A percentile compares a stretch with the other conserved stretches of the same genome.
These are phyloP conservation scores for Lethocerus indicus DNA, from an alignment of 1,140 invertebrate species.

Conservation along the genomic window DNA sequence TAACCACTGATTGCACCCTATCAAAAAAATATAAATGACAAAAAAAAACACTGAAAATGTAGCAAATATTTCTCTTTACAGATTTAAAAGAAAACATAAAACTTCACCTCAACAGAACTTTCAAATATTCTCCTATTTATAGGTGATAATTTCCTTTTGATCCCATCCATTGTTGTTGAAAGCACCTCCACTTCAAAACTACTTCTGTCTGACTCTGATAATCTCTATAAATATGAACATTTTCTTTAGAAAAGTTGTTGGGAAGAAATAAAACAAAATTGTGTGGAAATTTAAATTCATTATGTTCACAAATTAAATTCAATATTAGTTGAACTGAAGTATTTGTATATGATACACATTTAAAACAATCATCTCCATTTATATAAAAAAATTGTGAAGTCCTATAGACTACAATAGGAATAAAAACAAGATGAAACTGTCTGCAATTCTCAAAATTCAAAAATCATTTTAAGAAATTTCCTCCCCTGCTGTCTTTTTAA, in stretches of 20 bases:
- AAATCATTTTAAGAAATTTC: too few species aligned
- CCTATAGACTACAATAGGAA: too few species aligned
- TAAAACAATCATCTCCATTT: neutral
- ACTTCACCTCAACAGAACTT: slow-evolving; percentile 57
- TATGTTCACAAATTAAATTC: too few species aligned
- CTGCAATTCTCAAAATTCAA: too few species aligned
- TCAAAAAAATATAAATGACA: neutral
- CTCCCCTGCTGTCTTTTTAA: too few species aligned
- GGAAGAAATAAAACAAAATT: too few species aligned
- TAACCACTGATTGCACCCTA: neutral
- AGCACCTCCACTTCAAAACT: slow-evolving; percentile 84
- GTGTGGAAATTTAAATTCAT: too few species aligned
- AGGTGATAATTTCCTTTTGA: slow-evolving; percentile 59
- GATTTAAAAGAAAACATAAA: neutral
- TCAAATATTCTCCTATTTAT: slow-evolving; percentile 72
- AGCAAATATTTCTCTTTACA: neutral
- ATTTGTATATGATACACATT: neutral
- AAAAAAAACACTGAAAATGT: neutral
- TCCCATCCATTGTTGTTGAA: slow-evolving; percentile 79
- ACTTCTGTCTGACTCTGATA: slow-evolving; percentile 78
- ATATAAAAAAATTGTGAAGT: neutral
- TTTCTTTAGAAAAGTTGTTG: neutral
- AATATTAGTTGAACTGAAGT: too few species aligned
- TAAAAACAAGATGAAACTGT: too few species aligned
- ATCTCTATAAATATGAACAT: slow-evolving; percentile 35